These are phyloP conservation scores for Panulirus ornatus DNA, from an alignment of 1,140 invertebrate genomes.

Conservation along the genomic window DNA sequence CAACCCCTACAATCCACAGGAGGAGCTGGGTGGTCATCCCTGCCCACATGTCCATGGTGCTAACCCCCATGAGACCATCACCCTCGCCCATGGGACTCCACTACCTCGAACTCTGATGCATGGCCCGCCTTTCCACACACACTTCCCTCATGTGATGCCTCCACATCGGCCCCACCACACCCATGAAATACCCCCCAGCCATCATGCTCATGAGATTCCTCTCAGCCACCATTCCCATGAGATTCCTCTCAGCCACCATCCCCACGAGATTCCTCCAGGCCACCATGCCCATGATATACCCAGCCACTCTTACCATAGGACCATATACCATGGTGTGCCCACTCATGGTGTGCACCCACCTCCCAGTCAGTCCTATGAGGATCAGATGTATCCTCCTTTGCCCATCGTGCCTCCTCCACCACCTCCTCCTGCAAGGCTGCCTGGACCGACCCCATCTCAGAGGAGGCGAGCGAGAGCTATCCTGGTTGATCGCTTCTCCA, in stretches of 20 bases:
- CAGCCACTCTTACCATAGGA: background rate
- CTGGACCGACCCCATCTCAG: conserved; percentile 51
- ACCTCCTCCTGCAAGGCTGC: conserved; percentile 39
- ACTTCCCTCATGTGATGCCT: too few relatives aligned
- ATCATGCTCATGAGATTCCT: too few relatives aligned
- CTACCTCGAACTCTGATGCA: background rate
- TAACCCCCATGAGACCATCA: background rate
- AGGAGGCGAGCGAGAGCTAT: conserved; percentile 61
- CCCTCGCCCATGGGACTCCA: background rate
- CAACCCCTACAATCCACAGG: too few relatives aligned
- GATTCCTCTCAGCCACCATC: too few relatives aligned
- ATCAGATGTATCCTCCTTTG: conserved; percentile 33
- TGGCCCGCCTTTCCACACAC: too few relatives aligned
- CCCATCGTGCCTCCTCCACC: conserved; percentile 56
- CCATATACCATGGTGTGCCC: conserved; percentile 11
- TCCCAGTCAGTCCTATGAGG: background rate
- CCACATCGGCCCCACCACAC: too few relatives aligned
- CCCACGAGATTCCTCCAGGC: background rate
- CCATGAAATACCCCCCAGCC: background rate
- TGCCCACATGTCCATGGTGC: background rate
- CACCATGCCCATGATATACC: background rate
- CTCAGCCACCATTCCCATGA: too few relatives aligned
- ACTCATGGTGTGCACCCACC: background rate
- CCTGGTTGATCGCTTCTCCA: conserved; percentile 77
- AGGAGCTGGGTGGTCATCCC: background rate